Evolutionary conservation across 2,113 vertebrate species (phyloP).

Genomic region (Microtus ochrogaster): DNA sequence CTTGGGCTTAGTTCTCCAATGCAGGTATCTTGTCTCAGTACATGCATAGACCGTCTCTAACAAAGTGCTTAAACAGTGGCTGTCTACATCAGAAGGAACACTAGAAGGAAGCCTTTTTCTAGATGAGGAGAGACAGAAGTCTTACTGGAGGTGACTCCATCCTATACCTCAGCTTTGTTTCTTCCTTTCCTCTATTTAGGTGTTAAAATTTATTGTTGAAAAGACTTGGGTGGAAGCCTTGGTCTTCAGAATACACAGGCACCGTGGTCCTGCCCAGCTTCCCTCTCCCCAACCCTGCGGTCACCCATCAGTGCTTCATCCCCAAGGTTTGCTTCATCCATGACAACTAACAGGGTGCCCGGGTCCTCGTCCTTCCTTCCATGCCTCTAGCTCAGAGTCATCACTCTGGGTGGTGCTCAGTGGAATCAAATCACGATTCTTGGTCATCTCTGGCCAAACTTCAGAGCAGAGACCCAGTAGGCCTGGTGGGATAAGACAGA

Average conservation of each 20-base stretch:
- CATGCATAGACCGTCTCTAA: neutral
- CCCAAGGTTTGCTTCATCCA: constrained; percentile 7
- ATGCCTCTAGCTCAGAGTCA: neutral
- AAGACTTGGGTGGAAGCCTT: neutral
- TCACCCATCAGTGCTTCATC: neutral
- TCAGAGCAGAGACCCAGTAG: constrained; percentile 28
- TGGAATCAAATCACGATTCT: neutral
- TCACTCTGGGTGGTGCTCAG: constrained; percentile 4
- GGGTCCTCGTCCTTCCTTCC: constrained; percentile 33
- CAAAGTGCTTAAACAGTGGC: constrained; percentile 49
- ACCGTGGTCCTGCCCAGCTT: neutral
- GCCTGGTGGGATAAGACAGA: neutral
- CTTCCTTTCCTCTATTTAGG: constrained; percentile 4
- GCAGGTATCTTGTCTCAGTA: neutral
- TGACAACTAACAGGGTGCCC: neutral
- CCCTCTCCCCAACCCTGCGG: neutral
- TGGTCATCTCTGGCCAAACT: constrained; percentile 38
- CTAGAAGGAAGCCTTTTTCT: no score
- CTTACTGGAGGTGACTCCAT: neutral
- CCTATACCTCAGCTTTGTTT: neutral
- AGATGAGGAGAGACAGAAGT: neutral
- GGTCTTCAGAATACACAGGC: constrained; percentile 8
- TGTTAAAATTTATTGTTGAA: constrained; percentile 6
- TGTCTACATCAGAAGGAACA: neutral
- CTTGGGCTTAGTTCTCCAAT: constrained; percentile 4